Percentiles rank a stretch among this genome's conserved stretches.
Evolutionary conservation across 2,888 invertebrate species (phyloP).

Genomic region (Aproaerema taeniolella): DNA sequence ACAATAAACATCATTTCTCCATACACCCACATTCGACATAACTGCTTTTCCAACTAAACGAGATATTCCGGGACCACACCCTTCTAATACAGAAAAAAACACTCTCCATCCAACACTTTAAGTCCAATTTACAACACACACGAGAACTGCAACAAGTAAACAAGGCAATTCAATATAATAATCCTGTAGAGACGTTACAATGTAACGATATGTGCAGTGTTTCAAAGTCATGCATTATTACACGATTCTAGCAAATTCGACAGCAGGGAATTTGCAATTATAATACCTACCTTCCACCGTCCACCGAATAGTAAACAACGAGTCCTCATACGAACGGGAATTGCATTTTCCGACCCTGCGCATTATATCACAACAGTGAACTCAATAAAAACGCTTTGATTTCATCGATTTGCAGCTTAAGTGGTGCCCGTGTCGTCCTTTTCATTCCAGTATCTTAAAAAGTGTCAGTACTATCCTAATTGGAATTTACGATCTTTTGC

Average conservation of each 20-base stretch:
- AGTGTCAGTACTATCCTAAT: no score
- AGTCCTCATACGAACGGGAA: no score
- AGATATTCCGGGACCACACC: slow-evolving; percentile 6
- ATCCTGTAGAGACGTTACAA: slow-evolving; percentile 5
- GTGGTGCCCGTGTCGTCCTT: no score
- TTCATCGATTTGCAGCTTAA: no score
- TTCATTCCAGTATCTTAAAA: no score
- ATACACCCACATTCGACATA: background rate
- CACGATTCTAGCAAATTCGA: slow-evolving; percentile 2
- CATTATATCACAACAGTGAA: no score
- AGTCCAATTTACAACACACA: slow-evolving; percentile 9
- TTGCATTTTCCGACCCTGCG: no score
- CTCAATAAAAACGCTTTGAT: no score
- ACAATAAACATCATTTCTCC: background rate
- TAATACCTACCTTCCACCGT: background rate
- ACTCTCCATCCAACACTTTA: slow-evolving; percentile 7
- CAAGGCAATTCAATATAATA: slow-evolving; percentile 13
- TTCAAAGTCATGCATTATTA: slow-evolving; percentile 5
- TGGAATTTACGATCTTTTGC: no score
- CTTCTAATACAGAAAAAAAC: slow-evolving; percentile 2
- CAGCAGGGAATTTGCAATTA: no score
- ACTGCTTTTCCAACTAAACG: slow-evolving; percentile 2
- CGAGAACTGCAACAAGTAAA: slow-evolving; percentile 13
- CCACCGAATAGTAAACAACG: background rate
- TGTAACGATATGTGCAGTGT: slow-evolving; percentile 6